Conservation (phyloP, 2,797 vertebrate genomes). For the Podarcis lilfordi region DNA sequence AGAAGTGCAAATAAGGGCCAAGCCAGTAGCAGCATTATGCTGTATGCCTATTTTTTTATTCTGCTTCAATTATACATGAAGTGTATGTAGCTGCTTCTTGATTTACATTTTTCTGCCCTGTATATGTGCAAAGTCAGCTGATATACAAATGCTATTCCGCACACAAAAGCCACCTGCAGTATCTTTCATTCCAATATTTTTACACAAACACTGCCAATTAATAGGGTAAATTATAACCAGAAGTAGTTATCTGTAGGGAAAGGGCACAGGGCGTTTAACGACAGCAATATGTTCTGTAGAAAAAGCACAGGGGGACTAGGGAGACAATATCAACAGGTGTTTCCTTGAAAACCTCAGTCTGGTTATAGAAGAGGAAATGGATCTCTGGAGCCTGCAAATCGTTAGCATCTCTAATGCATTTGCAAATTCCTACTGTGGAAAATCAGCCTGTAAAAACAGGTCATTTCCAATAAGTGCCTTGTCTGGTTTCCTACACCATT, state of each 20-base stretch:
- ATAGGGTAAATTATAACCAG: conserved; percentile 17
- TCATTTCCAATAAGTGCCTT: conserved; percentile 73
- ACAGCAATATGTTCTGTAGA: not conserved
- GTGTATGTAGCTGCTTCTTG: conserved; percentile 4
- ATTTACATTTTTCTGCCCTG: conserved; percentile 17
- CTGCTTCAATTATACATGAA: conserved; percentile 22
- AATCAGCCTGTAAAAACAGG: conserved; percentile 72
- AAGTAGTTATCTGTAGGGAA: not conserved
- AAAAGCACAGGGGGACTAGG: conserved; percentile 46
- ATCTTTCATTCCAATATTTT: not conserved
- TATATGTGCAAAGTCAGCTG: not conserved
- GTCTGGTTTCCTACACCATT: conserved; percentile 76
- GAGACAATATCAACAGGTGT: conserved; percentile 71
- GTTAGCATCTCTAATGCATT: conserved; percentile 72
- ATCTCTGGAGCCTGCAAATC: conserved; percentile 69
- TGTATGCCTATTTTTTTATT: not conserved
- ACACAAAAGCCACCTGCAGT: conserved; percentile 17
- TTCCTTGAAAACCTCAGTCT: conserved; percentile 69
- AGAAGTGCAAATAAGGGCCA: not conserved
- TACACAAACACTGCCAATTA: conserved; percentile 36
- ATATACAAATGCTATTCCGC: not conserved
- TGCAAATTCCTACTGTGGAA: conserved; percentile 76
- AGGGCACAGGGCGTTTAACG: not conserved
- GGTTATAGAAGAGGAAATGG: conserved; percentile 69
- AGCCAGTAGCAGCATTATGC: not conserved